Base-by-base conservation (phyloP, 2,888 invertebrate genomes). In the Polydrusus tereticollis region DNA sequence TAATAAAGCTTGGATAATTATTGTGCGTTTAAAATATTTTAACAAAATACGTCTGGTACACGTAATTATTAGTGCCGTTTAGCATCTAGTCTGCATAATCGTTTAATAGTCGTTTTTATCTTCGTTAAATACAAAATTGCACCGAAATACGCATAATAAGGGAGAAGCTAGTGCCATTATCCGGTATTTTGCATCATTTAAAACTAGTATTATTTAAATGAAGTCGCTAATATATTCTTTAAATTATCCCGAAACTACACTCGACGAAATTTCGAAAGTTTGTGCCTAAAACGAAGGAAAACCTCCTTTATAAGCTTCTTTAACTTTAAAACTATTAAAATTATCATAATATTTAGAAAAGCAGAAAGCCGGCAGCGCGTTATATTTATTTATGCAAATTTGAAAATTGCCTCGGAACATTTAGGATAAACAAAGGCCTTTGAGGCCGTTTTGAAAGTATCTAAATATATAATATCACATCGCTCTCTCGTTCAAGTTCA, bases 321-420 rank as follows among this genome's bases (percentile, higher is more conserved):
- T 69, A 57, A 69, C 62, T 69, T 69, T 62, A 52, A 69, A 69
- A 69, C 69, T 69, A 69, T 69, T 69, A 69, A 69, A 69, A 69
- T 69, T 69, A 69, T 69, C 69, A 69, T 69, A 69, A 69, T 69
- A 69, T 69, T 69, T 69, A 69, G 55, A 59, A n/a, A 62, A 52
- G 62, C 50, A 21, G 55, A 45, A 52, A 41, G 62, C 69, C 57
- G 7, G 23, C 38, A 55, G 69, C 69, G 63, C 57, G 69, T 69
- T 69, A 69, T 69, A 62, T 69, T 69, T 69, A 69, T 69, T 69
- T 69, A 69, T 69, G 62, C 45, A 69, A 69, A 69, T 69, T 69
- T 55, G 69, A 62, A 69, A 69, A 69, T 69, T 69, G 69, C 69
- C 69, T 63, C 55, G 29, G 50, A 69, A 62, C 69, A 69, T 63